phyloP scores from a whole-genome alignment of 53 echinoderm and acorn worm species.

The Zoroaster sp. region DNA sequence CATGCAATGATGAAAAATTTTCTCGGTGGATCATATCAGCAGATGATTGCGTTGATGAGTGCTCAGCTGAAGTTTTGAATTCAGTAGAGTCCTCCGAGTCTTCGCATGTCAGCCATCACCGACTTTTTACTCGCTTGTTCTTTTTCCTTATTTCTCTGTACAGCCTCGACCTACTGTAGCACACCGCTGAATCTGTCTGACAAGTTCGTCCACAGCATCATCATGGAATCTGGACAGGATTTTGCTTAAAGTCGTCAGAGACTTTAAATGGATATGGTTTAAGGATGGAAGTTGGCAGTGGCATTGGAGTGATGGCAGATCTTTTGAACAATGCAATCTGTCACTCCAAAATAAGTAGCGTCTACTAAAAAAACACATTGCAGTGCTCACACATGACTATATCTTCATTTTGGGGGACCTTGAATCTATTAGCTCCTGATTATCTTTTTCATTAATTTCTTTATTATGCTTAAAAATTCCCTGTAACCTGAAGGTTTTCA shows the following conservation, averaged over 20 bases:
- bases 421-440: not conserved
- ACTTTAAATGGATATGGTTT: not conserved
- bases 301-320: constrained; percentile 19
- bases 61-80: constrained; percentile 4
- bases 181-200: constrained; percentile 23
- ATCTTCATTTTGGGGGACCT: constrained; percentile 14
- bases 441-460: constrained; percentile 9
- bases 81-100: constrained; percentile 35
- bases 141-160: constrained; percentile 34
- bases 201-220: constrained; percentile 23
- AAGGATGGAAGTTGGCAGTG: constrained; percentile 23
- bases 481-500: not conserved
- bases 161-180: constrained; percentile 12
- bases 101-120: constrained; percentile 44
- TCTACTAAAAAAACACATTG: constrained; percentile 14
- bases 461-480: not conserved
- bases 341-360: constrained; percentile 17
- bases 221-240: constrained; percentile 10
- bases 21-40: constrained; percentile 32
- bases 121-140: constrained; percentile 11
- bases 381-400: constrained; percentile 36
- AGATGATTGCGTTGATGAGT: not conserved
- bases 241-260: not conserved
- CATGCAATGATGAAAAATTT: constrained; percentile 35
- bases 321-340: not conserved